Evolutionary conservation across 2,113 vertebrate species (phyloP), one percentile per base, ranked within the genome.

Genomic region (Toxotes jaculatrix): DNA sequence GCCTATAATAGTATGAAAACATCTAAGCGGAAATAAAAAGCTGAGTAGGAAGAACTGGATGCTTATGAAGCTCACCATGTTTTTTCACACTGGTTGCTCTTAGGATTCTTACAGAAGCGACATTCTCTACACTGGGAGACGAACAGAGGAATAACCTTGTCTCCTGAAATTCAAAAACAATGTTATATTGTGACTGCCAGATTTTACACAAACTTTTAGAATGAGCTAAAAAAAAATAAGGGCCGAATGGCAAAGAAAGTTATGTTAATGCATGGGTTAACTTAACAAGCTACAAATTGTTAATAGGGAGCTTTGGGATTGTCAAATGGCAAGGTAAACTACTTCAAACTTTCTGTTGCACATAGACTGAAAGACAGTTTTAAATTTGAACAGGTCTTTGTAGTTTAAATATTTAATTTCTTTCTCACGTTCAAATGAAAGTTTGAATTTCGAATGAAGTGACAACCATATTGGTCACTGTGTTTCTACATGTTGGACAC

Each of bases 111-210:
- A 86, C 96, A 98, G 82, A 94, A 92, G 16, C 19, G 87, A 83
- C 96, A 98, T 43, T 96, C 91, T 80, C 90, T 88, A 8, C 97
- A 98, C 45, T 96, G 95, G 14, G 94, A 90, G 23, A 96, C 4
- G 79, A 94, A 94, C 21, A 96, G 38, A 2, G 95, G 96, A 40
- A 97, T 96, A 42, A 97, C 96, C 70, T 95, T 96, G 88, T 97
- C 96, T 59, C 96, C 97, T 97, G 77, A 3, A 90, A 59, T 31
- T 14, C n/a, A 57, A 16, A 57, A 31, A 57, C 55, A 57, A 11
- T 55, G 51, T 55, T 10, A 8, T 7, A 7, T n/a, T 17, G 17
- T 49, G 45, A 49, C 17, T 21, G 51, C 13, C 19, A 53, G 3
- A n/a, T n/a, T 53, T n/a, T 10, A n/a, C 51, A 53, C 8, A n/a